Base-by-base conservation (phyloP, 1,140 invertebrate species). In the Lordiphosa stackelbergi region DNA sequence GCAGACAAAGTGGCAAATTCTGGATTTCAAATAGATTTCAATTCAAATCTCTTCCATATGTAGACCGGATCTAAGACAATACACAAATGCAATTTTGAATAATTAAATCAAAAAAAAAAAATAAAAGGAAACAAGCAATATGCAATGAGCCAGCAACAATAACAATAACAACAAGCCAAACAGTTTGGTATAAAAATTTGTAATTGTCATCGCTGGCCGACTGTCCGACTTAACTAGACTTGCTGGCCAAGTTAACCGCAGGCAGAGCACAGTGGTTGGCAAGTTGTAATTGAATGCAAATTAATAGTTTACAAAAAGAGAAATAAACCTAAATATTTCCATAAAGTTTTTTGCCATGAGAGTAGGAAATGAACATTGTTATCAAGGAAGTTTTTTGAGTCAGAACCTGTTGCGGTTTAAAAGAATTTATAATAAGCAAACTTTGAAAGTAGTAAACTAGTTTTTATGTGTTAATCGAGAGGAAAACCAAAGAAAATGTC, bases 91-190 rank as follows among this genome's bases (percentile, higher is more conserved):
- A 61, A 59, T 52, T 38, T 28, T 53, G 46, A 42, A 81, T 71
- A 79, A 81, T 81, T 75, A 83, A 75, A 69, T 55, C 2, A 19
- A 53, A 10, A 69, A 75, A 75, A 45, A 11, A 45, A 5, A 43
- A 43, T n/a, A 28, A 31, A 46, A 75, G 77, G 77, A 79, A 79
- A 79, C 71, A 53, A 43, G 43, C 55, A 60, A 58, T 71, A 68
- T 57, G 66, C 66, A 66, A 8, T 8, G 28, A 31, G 28, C 28
- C 28, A 31, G 6, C 28, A 31, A 31, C 28, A 31, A 31, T 31
- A 31, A 52, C 16, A 41, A 24, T 6, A 24, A 24, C 22, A 24
- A 24, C 19, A 3, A 24, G 5, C 22, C 22, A 24, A 24, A 42
- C 55, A 68, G 38, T 53, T 70, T 73, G 56, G 70, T 53, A 73